Conservation (phyloP, 2,888 invertebrate genomes). For the Polyommatus icarus region DNA sequence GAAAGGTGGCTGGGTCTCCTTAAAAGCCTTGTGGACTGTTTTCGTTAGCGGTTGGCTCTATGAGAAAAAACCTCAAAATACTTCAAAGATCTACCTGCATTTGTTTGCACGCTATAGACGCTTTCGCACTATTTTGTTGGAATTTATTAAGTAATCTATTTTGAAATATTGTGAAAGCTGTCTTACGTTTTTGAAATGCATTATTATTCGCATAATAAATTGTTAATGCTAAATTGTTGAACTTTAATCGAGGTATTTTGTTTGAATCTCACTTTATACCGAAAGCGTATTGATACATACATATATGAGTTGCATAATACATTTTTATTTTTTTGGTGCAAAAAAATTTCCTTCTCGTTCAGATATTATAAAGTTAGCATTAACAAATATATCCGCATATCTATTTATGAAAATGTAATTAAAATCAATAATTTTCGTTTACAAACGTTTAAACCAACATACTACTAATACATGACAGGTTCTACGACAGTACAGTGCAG, state of each 20-base stretch:
- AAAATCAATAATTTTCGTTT: background rate
- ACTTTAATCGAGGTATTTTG: background rate
- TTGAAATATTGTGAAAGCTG: slow-evolving; percentile 15
- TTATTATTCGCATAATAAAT: background rate
- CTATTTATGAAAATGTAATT: slow-evolving; percentile 33
- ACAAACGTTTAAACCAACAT: slow-evolving; percentile 71
- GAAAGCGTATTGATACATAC: no score
- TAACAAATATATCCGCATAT: slow-evolving; percentile 66
- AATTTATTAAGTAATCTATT: slow-evolving; percentile 24
- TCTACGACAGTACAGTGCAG: slow-evolving; percentile 63
- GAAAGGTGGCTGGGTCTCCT: slow-evolving; percentile 72
- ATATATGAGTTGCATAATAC: no score
- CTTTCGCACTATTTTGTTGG: slow-evolving; percentile 13
- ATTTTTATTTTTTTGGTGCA: no score
- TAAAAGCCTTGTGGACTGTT: slow-evolving; percentile 72
- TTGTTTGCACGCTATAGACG: slow-evolving; percentile 22
- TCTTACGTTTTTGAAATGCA: background rate
- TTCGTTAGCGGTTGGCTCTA: slow-evolving; percentile 63
- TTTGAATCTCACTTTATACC: no score
- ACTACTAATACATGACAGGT: slow-evolving; percentile 76
- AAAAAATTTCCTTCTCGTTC: background rate
- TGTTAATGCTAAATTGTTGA: background rate
- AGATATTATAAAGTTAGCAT: background rate
- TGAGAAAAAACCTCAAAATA: slow-evolving; percentile 46
- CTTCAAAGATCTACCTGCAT: slow-evolving; percentile 32